These are phyloP conservation scores for Cephus rjabovi DNA, from an alignment of 2,888 invertebrate species.

Conservation along the genomic window DNA sequence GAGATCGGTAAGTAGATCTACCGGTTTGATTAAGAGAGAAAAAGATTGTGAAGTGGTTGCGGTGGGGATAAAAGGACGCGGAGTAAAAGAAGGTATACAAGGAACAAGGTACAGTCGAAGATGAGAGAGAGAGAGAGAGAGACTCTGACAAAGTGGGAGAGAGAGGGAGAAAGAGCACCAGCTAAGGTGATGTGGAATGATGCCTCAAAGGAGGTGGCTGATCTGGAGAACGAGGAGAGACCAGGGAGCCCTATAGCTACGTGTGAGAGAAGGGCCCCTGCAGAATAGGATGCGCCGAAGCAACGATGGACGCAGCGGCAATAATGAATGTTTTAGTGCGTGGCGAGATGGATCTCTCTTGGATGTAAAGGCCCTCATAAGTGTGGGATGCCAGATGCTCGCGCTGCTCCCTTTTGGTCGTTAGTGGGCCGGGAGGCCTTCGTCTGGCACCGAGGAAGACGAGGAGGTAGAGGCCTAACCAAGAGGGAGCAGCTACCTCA, in stretches of 20 bases:
- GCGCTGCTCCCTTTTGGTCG: slow-evolving; percentile 34
- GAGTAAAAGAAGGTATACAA: too few relatives aligned
- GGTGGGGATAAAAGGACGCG: too few relatives aligned
- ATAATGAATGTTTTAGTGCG: slow-evolving; percentile 46
- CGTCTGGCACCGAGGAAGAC: not conserved
- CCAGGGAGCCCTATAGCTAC: not conserved
- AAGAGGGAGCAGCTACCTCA: not conserved
- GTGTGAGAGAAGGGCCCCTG: not conserved
- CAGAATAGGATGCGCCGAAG: slow-evolving; percentile 18
- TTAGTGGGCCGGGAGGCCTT: slow-evolving; percentile 36
- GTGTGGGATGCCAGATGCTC: slow-evolving; percentile 22
- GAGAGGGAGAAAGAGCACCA: slow-evolving; percentile 19
- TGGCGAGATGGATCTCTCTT: slow-evolving; percentile 36
- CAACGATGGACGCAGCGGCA: slow-evolving; percentile 25
- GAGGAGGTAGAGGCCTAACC: not conserved
- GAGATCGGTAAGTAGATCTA: slow-evolving; percentile 43
- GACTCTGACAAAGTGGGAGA: slow-evolving; percentile 18
- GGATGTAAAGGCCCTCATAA: slow-evolving; percentile 17
- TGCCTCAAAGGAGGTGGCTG: slow-evolving; percentile 38
- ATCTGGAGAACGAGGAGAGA: slow-evolving; percentile 18
- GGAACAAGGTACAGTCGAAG: not conserved
- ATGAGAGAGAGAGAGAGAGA: slow-evolving; percentile 16
- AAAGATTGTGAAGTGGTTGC: not conserved
- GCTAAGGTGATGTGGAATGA: slow-evolving; percentile 20
- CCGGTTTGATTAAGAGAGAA: slow-evolving; percentile 45